Evolutionary conservation across 2,113 vertebrate species (phyloP).

Genomic region (Brienomyrus brachyistius): DNA sequence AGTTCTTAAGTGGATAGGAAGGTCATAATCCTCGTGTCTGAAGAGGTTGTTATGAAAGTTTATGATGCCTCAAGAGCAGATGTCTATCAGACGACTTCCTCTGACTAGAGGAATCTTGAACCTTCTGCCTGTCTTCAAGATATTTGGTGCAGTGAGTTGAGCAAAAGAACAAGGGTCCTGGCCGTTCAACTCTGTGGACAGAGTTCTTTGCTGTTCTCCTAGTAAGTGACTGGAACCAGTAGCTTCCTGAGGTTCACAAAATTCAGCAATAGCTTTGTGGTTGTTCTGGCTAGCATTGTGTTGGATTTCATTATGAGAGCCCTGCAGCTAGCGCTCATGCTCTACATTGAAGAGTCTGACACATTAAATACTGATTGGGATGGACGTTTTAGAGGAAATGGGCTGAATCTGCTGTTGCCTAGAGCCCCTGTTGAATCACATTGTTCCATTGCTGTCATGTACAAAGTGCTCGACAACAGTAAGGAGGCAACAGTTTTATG

Average conservation of each 20-base stretch:
- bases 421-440: neutral
- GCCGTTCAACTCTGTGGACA: neutral
- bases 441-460: neutral
- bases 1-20: neutral
- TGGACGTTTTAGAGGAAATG: neutral
- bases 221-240: neutral
- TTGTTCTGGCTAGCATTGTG: neutral
- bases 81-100: neutral
- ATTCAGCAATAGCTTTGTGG: neutral
- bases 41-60: neutral
- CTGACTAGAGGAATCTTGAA: neutral
- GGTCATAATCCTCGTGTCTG: neutral
- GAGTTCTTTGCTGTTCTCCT: neutral
- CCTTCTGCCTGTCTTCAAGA: neutral
- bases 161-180: neutral
- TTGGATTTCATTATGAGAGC: neutral
- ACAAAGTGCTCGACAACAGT: neutral
- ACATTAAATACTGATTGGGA: neutral
- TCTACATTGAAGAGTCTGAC: neutral
- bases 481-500: neutral
- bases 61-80: neutral
- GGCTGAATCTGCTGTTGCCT: neutral
- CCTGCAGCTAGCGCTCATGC: neutral
- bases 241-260: neutral
- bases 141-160: neutral